phyloP scores from a whole-genome alignment of 2,113 vertebrate species.

The Erythrolamprus reginae region DNA sequence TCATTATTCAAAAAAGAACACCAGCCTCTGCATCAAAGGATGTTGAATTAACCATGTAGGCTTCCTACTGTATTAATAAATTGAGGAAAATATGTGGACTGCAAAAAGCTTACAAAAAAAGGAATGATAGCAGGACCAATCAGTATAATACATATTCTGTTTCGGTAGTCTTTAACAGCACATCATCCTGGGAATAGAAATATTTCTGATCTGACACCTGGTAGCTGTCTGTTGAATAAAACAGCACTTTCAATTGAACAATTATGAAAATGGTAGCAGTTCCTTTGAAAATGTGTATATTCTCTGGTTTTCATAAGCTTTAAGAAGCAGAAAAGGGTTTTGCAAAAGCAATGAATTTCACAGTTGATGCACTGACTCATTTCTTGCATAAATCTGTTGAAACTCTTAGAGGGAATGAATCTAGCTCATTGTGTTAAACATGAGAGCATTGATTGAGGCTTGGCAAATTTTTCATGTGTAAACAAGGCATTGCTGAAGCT shows the following conservation, averaged over 20 bases:
- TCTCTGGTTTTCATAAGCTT: background rate
- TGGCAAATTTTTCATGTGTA: constrained; percentile 26
- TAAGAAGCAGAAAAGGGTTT: constrained; percentile 2
- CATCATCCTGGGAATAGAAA: background rate
- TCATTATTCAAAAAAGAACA: background rate
- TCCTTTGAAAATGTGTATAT: constrained; percentile 4
- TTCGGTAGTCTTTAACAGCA: background rate
- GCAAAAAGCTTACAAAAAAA: background rate
- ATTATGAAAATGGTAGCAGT: background rate
- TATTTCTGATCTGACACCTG: background rate
- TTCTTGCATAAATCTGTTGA: constrained; percentile 3
- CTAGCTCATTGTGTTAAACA: constrained; percentile 5
- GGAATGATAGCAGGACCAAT: background rate
- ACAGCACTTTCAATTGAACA: background rate
- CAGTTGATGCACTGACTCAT: background rate
- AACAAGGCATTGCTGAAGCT: constrained; percentile 16
- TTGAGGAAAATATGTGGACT: background rate
- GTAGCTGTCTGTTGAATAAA: background rate
- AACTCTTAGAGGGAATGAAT: constrained; percentile 18
- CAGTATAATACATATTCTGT: background rate
- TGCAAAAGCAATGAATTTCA: background rate
- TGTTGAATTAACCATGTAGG: background rate
- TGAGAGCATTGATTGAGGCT: constrained; percentile 30
- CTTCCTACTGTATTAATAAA: background rate
- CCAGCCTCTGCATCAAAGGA: background rate